Evolutionary conservation across 1,140 invertebrate species (phyloP), one percentile per base, ranked within the genome.

Genomic region (Cydia strobilella): DNA sequence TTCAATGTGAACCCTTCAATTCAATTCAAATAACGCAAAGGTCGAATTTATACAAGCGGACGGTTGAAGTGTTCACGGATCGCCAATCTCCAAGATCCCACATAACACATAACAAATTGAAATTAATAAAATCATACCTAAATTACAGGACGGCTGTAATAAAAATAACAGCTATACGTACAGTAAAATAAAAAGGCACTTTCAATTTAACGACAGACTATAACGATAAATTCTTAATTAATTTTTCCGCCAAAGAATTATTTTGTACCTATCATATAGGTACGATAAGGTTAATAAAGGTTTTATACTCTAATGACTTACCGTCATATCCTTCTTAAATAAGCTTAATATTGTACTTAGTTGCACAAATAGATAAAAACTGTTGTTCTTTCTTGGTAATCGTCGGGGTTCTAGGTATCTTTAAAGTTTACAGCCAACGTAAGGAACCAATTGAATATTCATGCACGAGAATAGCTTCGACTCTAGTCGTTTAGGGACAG

Each of bases 1-100:
- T 89, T 89, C 86, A 85, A 84, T 87, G 85, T 88, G 82, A 89
- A 84, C 84, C 72, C 85, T 87, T 88, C 81, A 83, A 45, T 84
- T 87, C 80, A 83, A 59, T 84, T 87, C 80, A 84, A 88, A 85
- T 86, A 85, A 86, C 80, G 79, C 74, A 76, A 84, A 86, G 84
- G 84, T 86, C 76, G 82, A 83, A 85, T 90, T 90, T 89, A 83
- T 85, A 78, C 79, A 76, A 78, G 75, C 79, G 77, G 76, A 74
- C 80, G 78, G 73, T 74, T 69, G 72, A 79, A 82, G 80, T 86
- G 78, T 86, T 89, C 79, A 83, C 85, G 83, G 83, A 77, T 83
- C 84, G 74, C 80, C 79, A 81, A 84, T 79, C 81, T 77, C 79
- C 77, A 77, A 83, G 79, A 84, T 84, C 78, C 81, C 77, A 73